Percentiles rank a stretch among this genome's conserved stretches.
These are phyloP conservation scores for Euschistus heros DNA, from an alignment of 1,140 invertebrate species.

Conservation along the genomic window DNA sequence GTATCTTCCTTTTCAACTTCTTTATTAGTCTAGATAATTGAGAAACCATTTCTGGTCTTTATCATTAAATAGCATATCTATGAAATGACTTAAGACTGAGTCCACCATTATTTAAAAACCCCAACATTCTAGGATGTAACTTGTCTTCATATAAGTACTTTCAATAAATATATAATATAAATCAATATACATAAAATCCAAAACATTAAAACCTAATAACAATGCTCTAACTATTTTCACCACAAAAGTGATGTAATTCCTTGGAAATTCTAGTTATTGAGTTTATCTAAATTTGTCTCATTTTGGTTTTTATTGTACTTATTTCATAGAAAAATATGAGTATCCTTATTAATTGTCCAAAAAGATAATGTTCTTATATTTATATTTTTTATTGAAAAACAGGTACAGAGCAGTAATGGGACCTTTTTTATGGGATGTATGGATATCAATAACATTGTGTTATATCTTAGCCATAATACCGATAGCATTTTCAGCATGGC, in stretches of 20 bases:
- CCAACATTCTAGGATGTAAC: too few species aligned
- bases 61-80: too few species aligned
- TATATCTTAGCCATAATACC: constrained; percentile 62
- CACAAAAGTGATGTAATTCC: not conserved
- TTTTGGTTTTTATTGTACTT: not conserved
- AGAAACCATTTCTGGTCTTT: too few species aligned
- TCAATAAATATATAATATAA: too few species aligned
- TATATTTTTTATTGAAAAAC: constrained; percentile 19
- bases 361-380: not conserved
- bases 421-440: constrained; percentile 64
- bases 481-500: constrained; percentile 54
- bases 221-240: not conserved
- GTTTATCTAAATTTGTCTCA: not conserved
- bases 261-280: not conserved
- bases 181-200: too few species aligned
- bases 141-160: too few species aligned
- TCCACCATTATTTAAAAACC: too few species aligned
- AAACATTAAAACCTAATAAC: not conserved
- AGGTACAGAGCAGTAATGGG: constrained; percentile 70
- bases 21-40: too few species aligned
- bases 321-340: not conserved
- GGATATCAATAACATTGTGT: constrained; percentile 53
- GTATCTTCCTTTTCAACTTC: too few species aligned
- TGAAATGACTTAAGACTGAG: too few species aligned
- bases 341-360: not conserved